Evolutionary conservation across 37 sponge, comb jelly and placozoan species (phyloP), one percentile per base, ranked within the genome.

Genomic region (Haliclona indistincta): DNA sequence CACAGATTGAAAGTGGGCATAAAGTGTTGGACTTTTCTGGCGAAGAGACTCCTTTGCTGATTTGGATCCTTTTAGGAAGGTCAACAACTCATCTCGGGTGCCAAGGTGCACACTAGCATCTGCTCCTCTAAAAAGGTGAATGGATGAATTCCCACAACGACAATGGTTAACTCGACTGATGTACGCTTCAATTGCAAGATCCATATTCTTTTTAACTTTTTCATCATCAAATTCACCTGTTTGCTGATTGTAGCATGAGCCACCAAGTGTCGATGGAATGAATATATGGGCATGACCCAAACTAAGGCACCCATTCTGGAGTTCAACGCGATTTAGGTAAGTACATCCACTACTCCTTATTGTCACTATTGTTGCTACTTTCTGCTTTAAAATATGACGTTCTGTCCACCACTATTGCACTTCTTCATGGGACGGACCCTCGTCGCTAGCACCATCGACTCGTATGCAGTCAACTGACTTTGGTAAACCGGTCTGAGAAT

Each of bases 211-310:
- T 33, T 2, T 23, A 0, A 81, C 28, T 8, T 37, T 63, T 2
- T 34, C 39, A 2, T 44, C 25, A 37, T 81, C 70, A 1, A 81
- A 52, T 26, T 32, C 29, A 34, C 67, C 82, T 41, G 74, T 81
- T 26, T 63, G 38, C 41, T 11, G n/a, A 72, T 72, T 42, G 7
- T 25, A 30, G 43, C 64, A 56, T 17, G 64, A 62, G 30, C 81
- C 81, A 43, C 22, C 81, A 32, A 80, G 2, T 40, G 81, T 80
- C 13, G 73, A 73, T 23, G 82, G 82, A 3, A 81, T 81, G 64
- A 65, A 81, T 11, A 55, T 62, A 64, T 73, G 63, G 38, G 61
- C 43, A 23, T 81, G 82, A 1, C 74, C 74, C 36, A 63, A 25
- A 22, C 55, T 2, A 2, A 81, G 32, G 41, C 82, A 73, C 2